Conservation (phyloP, 1,140 invertebrate genomes). For the Idris sp. region DNA sequence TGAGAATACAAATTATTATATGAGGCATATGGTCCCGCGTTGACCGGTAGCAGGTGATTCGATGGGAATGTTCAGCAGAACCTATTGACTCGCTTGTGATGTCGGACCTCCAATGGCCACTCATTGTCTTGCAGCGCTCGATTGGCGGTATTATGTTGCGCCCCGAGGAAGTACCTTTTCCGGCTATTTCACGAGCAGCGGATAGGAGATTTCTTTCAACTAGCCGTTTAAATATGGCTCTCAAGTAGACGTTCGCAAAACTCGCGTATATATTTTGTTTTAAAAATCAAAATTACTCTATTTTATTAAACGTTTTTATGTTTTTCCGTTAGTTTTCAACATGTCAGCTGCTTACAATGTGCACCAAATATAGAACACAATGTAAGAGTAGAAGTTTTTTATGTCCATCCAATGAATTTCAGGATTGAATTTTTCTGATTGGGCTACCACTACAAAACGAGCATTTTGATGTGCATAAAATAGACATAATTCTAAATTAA, state of each 20-base stretch:
- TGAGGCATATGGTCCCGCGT: slow-evolving; percentile 38
- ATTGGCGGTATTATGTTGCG: slow-evolving; percentile 57
- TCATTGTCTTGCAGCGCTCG: slow-evolving; percentile 61
- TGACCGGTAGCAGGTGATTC: slow-evolving; percentile 73
- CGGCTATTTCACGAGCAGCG: slow-evolving; percentile 43
- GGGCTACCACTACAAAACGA: no score
- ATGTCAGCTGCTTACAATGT: no score
- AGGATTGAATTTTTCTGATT: no score
- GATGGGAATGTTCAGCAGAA: slow-evolving; percentile 73
- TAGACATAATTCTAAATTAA: slow-evolving; percentile 33
- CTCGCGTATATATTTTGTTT: no score
- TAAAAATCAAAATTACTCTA: no score
- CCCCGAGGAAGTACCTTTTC: slow-evolving; percentile 62
- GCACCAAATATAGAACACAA: no score
- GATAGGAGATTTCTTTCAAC: slow-evolving; percentile 6
- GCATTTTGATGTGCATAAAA: slow-evolving; percentile 18
- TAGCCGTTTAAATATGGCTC: no score
- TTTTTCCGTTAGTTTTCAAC: no score
- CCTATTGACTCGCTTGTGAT: slow-evolving; percentile 65
- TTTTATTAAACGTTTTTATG: no score
- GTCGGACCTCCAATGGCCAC: slow-evolving; percentile 59
- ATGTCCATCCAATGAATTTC: no score
- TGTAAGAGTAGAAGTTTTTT: no score
- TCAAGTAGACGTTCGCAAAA: no score
- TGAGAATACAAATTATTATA: slow-evolving; percentile 49